Conservation (phyloP, 2,113 vertebrate genomes). For the Saguinus midas region DNA sequence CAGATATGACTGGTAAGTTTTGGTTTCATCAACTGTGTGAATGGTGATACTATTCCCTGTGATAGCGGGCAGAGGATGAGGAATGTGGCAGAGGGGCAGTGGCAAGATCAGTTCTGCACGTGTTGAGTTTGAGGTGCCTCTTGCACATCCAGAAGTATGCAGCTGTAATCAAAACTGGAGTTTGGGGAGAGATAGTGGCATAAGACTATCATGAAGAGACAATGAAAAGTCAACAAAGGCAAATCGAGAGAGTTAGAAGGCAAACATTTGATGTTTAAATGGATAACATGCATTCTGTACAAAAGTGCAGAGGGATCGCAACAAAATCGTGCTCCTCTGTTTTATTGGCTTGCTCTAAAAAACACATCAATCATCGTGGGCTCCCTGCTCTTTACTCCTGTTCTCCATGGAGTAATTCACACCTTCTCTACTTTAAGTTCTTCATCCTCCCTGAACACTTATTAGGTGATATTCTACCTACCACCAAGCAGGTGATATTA, state of each 20-base stretch:
- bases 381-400: not conserved
- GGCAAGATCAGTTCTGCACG: not conserved
- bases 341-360: not conserved
- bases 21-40: not conserved
- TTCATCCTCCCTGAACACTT: not conserved
- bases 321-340: not conserved
- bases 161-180: not conserved
- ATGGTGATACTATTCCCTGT: not conserved
- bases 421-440: not conserved
- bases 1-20: not conserved
- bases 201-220: not conserved
- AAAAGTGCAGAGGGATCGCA: not conserved
- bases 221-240: not conserved
- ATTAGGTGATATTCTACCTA: not conserved
- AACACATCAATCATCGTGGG: rapidly evolving
- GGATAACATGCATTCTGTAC: not conserved
- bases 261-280: not conserved
- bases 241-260: not conserved
- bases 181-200: not conserved
- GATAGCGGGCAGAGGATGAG: not conserved
- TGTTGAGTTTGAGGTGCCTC: not conserved
- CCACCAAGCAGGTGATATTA: not conserved
- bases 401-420: not conserved
- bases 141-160: not conserved
- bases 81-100: not conserved